These are phyloP conservation scores for Alosa sapidissima DNA, from an alignment of 2,797 vertebrate genomes.

Conservation along the genomic window DNA sequence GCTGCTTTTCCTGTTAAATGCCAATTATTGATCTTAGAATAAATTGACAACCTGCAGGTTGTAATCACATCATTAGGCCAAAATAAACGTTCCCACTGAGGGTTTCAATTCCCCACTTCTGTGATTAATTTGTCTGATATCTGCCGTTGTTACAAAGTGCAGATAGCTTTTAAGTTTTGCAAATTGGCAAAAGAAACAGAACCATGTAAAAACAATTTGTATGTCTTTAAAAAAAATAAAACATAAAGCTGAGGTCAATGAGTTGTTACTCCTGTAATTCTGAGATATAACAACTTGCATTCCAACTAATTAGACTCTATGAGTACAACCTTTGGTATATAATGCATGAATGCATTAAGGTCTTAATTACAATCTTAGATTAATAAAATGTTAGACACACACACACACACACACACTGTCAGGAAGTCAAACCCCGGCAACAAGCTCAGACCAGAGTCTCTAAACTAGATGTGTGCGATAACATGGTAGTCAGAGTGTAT, in stretches of 20 bases:
- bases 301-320: neutral
- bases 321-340: neutral
- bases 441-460: no score
- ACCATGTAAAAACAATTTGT: neutral
- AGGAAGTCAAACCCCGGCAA: no score
- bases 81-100: conserved; percentile 4
- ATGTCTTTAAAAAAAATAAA: neutral
- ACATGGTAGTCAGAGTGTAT: no score
- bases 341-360: neutral
- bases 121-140: neutral
- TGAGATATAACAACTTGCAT: neutral
- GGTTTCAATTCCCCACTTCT: neutral
- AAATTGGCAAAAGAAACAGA: neutral
- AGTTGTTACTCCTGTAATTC: neutral
- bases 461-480: no score
- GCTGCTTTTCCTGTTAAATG: neutral
- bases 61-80: neutral
- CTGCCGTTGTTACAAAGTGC: neutral
- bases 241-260: neutral
- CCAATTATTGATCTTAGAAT: neutral
- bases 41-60: neutral
- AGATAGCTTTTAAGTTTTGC: neutral
- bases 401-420: no score
- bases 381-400: neutral
- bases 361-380: neutral